Evolutionary conservation across 2,888 invertebrate species (phyloP), one percentile per base, ranked within the genome.

Genomic region (Onthophagus sagittarius): DNA sequence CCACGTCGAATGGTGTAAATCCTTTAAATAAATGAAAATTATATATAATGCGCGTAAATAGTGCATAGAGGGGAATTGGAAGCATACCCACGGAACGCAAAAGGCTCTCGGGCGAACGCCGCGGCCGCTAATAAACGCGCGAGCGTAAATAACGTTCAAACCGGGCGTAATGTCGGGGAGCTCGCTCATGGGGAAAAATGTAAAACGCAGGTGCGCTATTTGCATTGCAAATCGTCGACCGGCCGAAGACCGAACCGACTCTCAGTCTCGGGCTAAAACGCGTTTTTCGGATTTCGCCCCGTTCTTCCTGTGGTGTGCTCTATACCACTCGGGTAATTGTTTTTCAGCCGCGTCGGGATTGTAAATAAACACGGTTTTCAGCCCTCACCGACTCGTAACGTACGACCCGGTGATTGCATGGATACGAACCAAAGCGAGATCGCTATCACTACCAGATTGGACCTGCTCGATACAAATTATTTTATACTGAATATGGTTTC

Each of bases 141-240:
- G 80, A 81, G 81, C 82, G 82, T 83, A 83, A 83, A 83, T 83
- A 83, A 83, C 80, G 82, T 79, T 79, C 23, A 23, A 39, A 23
- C 71, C 71, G 67, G 67, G 39, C 71, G 67, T 69, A 75, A 75
- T 76, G 78, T 76, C 76, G 77, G 73, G 75, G 76, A 71, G 73
- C 65, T 70, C 76, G 76, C 74, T 73, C 82, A 82, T 82, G 82
- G 82, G 83, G 83, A 83, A 84, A 84, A 84, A 84, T 83, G 83
- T 81, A 80, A 81, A 83, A 84, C 83, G 85, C 85, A 85, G 85
- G 85, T 85, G 85, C 84, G 82, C 82, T 82, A 84, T 85, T 85
- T 84, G 84, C 82, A 85, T 83, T 85, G 84, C 85, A 84, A 85
- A 85, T 84, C 79, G 79, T 79, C 76, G 77, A 15, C 67, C 67